Evolutionary conservation across 2,888 invertebrate species (phyloP).

Genomic region (Noctua comes): DNA sequence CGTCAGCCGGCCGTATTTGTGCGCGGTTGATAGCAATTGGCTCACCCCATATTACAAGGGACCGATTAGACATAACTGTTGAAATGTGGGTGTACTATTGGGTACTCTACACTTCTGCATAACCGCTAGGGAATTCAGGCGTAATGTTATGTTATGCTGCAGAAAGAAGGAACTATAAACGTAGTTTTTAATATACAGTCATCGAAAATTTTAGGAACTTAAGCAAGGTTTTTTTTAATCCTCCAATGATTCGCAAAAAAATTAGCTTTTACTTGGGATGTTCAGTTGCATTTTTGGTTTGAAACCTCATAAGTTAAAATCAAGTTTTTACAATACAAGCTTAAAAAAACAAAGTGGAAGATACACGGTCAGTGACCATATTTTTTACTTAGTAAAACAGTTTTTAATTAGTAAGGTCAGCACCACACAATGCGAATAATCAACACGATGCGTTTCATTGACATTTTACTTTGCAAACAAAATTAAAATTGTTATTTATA

Average conservation of each 20-base stretch:
- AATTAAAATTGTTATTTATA: slow-evolving; percentile 21
- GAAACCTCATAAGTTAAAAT: not conserved
- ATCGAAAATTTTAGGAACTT: not conserved
- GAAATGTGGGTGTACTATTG: not conserved
- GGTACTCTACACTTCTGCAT: not conserved
- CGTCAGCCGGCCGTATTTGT: not conserved
- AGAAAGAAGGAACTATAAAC: no score
- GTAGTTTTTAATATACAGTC: no score
- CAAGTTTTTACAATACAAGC: not conserved
- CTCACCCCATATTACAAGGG: not conserved
- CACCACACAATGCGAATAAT: not conserved
- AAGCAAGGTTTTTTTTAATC: not conserved
- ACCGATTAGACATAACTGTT: not conserved
- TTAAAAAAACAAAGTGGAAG: not conserved
- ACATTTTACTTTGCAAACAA: slow-evolving; percentile 15
- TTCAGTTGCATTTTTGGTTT: not conserved
- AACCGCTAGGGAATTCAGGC: not conserved
- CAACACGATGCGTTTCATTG: slow-evolving; percentile 15
- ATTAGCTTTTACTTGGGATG: not conserved
- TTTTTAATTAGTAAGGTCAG: slow-evolving; percentile 17
- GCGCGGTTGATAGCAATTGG: not conserved
- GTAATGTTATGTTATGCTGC: not conserved
- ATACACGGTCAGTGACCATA: not conserved
- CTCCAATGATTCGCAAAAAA: not conserved
- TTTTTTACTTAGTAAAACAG: not conserved